Conservation (phyloP, 2,113 vertebrate genomes). For the Glaucomys volans region DNA sequence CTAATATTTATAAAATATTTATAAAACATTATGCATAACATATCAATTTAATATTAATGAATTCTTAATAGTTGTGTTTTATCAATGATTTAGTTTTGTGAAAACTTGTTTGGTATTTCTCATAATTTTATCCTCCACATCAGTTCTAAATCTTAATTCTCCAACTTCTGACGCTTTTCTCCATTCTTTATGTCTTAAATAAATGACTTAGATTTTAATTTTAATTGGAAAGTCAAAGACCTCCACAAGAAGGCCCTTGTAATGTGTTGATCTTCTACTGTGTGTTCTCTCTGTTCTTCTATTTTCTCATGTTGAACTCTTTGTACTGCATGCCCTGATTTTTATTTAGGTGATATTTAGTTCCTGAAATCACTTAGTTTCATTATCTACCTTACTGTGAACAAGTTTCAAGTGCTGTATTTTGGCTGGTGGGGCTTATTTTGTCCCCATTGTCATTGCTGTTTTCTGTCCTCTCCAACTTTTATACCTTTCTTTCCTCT, state of each 20-base stretch:
- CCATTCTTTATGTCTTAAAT: not conserved
- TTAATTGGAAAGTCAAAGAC: not conserved
- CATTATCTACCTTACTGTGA: not conserved
- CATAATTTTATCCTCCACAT: not conserved
- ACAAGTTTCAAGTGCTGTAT: not conserved
- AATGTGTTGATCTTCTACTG: accelerated
- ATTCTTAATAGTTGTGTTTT: not conserved
- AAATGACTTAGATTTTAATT: not conserved
- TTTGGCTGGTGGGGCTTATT: not conserved
- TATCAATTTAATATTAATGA: not conserved
- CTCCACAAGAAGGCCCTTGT: not conserved
- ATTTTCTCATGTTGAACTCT: not conserved
- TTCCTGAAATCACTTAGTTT: not conserved
- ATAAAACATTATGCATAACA: not conserved
- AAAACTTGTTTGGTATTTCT: constrained; percentile 18
- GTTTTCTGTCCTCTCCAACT: not conserved
- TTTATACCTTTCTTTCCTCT: not conserved
- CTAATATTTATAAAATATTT: not conserved
- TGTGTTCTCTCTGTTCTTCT: not conserved
- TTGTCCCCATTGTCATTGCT: not conserved
- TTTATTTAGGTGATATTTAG: not conserved
- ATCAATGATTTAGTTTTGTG: not conserved
- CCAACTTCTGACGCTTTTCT: not conserved
- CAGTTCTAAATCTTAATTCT: not conserved
- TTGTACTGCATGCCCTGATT: not conserved